Base-by-base conservation (phyloP, 2,113 vertebrate genomes). In the Malaclemys terrapin region DNA sequence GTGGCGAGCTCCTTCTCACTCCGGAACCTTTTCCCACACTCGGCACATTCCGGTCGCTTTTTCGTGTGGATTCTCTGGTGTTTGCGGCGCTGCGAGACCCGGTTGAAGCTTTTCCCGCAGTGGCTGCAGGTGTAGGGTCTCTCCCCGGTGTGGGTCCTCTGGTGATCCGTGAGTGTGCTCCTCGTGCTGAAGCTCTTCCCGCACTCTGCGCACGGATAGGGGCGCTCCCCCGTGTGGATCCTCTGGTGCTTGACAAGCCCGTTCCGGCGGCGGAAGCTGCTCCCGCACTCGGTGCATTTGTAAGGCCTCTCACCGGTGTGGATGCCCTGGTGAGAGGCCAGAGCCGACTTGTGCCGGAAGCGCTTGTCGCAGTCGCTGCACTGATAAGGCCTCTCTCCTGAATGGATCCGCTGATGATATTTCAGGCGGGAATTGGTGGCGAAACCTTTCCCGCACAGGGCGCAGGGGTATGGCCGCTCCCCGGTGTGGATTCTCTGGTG, bases 391-490 rank as follows among this genome's bases (percentile, higher is more conserved):
- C 97, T 97, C 83, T 97, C 88, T 24, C 96, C 92, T 1, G 94
- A 14, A 42, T 97, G 97, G 87, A 97, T 97, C 87, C 96, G 91
- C 59, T 53, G 31, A 69, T 97, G 97, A 59, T 91, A 57, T 0
- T 96, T 92, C 25, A 93, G 91, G 24, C 95, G 96, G 54, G 97
- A 97, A 0, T 95, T 97, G 4, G 97, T 97, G 52, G 69, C 35
- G 52, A 95, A 96, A 82, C 95, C 95, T 49, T 89, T 89, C 87
- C 91, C 87, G 2, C 97, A 91, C 11, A 96, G 97, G 11, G 83
- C 95, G 89, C 98, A 98, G 65, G 97, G 96, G 80, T 98, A 98
- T n/a, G 97, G 98, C 80, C 97, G 96, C 94, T 98, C 98, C 85
- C 97, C 97, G 0, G 97, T 96, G 85, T 97, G 97, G 88, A 96